phyloP scores from a whole-genome alignment of 2,113 vertebrate species.

The Carassius auratus region DNA sequence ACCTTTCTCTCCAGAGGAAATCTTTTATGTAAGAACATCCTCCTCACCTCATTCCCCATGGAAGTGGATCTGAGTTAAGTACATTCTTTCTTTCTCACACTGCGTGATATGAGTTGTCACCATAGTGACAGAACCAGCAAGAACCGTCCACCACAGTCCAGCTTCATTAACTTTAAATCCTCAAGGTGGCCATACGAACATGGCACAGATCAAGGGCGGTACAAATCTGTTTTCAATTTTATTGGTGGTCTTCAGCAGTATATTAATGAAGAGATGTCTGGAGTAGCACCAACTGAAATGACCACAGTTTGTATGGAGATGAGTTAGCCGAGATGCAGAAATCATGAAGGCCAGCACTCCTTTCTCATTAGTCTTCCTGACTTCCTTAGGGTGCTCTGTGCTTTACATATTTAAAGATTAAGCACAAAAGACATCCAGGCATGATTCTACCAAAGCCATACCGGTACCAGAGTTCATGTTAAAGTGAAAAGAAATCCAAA shows the following conservation, averaged over 20 bases:
- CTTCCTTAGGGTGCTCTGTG: background rate
- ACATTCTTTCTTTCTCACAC: constrained; percentile 13
- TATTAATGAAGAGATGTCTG: background rate
- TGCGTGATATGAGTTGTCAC: constrained; percentile 10
- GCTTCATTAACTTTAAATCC: constrained; percentile 1
- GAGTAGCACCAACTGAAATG: background rate
- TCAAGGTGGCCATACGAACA: background rate
- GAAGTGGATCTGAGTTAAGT: constrained; percentile 7
- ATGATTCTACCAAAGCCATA: background rate
- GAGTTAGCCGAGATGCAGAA: background rate
- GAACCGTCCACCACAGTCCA: background rate
- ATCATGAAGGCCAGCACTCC: constrained; percentile 1
- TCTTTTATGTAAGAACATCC: constrained; percentile 43
- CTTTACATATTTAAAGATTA: constrained; percentile 34
- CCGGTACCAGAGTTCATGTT: background rate
- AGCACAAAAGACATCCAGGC: background rate
- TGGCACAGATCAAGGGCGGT: background rate
- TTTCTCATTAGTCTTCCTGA: constrained; percentile 22
- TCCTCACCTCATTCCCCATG: constrained; percentile 28
- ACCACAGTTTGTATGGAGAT: no score
- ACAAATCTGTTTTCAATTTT: background rate
- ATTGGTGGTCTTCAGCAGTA: background rate
- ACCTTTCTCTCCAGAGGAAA: background rate
- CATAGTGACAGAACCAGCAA: constrained; percentile 20
- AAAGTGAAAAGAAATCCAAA: constrained; percentile 1